phyloP scores from a whole-genome alignment of 2,888 invertebrate genomes.

The Drosophila setosimentum region DNA sequence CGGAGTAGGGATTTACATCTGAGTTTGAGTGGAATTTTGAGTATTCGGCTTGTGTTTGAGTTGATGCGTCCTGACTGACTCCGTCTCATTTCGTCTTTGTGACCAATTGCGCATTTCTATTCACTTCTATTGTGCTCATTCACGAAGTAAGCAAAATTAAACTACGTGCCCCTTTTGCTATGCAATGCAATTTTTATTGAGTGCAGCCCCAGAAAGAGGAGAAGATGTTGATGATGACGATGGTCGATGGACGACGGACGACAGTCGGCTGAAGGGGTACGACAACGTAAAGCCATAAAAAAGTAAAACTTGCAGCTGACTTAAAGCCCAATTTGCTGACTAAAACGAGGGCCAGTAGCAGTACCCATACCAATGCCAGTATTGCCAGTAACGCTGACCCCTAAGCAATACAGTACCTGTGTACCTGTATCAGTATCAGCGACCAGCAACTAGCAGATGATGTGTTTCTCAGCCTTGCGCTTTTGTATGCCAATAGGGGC shows the following conservation, averaged over 20 bases:
- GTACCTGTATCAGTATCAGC: constrained; percentile 8
- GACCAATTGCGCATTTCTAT: constrained; percentile 54
- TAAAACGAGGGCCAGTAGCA: constrained; percentile 1
- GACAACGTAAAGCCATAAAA: constrained; percentile 13
- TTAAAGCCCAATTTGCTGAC: constrained; percentile 21
- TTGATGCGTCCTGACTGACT: not conserved
- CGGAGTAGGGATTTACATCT: not conserved
- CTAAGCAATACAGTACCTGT: not conserved
- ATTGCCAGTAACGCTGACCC: not conserved
- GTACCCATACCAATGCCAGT: constrained; percentile 9
- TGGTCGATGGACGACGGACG: not conserved
- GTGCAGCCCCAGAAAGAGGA: constrained; percentile 29
- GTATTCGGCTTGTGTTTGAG: not conserved
- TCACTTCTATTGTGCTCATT: constrained; percentile 76
- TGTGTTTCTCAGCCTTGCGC: not conserved
- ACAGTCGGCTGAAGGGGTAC: not conserved
- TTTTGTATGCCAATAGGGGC: not conserved
- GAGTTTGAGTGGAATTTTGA: constrained; percentile 2
- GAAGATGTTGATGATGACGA: constrained; percentile 4
- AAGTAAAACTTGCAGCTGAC: constrained; percentile 11
- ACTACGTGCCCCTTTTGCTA: constrained; percentile 72
- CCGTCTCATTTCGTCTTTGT: constrained; percentile 23
- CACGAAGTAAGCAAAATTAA: constrained; percentile 78
- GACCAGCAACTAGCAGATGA: not conserved
- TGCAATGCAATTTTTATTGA: constrained; percentile 77